Percentiles rank a stretch among this genome's conserved stretches.
These are phyloP conservation scores for Euproctis similis DNA, from an alignment of 2,888 invertebrate species.

Conservation along the genomic window DNA sequence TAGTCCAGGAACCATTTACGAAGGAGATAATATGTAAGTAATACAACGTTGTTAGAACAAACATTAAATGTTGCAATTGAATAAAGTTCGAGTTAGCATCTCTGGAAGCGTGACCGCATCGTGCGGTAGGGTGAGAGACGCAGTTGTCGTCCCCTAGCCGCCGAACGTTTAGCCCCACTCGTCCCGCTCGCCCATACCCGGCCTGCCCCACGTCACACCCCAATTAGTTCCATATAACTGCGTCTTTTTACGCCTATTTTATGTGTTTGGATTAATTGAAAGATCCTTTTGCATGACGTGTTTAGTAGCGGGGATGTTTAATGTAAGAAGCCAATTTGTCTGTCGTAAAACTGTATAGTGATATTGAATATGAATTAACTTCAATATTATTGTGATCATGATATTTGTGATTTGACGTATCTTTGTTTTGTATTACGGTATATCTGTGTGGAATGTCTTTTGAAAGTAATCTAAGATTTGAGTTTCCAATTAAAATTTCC, in stretches of 20 bases:
- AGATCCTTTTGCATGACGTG: constrained; percentile 32
- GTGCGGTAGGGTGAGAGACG: constrained; percentile 28
- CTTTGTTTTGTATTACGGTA: too few species aligned
- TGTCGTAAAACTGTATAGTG: constrained; percentile 19
- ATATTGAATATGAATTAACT: constrained; percentile 9
- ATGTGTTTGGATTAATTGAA: constrained; percentile 51
- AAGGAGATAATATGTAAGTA: too few species aligned
- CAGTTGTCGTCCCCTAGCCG: constrained; percentile 22
- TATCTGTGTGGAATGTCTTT: too few species aligned
- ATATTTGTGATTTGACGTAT: constrained; percentile 6
- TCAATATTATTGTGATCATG: constrained; percentile 3
- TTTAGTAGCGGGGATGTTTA: constrained; percentile 28
- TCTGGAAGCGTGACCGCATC: constrained; percentile 45
- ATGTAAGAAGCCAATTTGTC: constrained; percentile 22
- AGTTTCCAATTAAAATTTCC: too few species aligned
- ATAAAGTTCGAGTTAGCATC: constrained; percentile 31
- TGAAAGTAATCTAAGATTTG: too few species aligned
- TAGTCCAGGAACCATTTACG: too few species aligned
- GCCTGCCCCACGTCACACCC: constrained; percentile 43
- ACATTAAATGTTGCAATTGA: constrained; percentile 28
- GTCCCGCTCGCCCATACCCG: constrained; percentile 16
- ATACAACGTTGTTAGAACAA: too few species aligned
- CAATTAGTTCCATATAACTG: constrained; percentile 61
- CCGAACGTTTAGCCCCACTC: constrained; percentile 22
- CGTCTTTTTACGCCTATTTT: constrained; percentile 52